phyloP scores from a whole-genome alignment of 2,797 vertebrate genomes.

The Danio kyathit region DNA sequence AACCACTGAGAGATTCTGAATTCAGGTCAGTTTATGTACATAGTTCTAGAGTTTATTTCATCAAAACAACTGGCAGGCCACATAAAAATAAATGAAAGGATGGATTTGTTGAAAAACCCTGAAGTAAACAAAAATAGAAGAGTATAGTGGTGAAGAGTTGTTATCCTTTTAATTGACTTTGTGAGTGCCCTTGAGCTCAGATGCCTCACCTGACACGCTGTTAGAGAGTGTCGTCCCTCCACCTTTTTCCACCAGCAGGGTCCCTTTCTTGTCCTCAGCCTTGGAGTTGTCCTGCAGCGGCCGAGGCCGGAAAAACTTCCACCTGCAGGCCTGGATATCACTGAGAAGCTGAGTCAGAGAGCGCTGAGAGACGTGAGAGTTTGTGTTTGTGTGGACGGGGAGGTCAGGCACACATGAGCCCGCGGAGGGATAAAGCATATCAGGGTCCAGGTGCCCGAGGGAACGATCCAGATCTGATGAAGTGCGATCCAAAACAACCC shows the following conservation, averaged over 20 bases:
- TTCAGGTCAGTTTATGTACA: background rate
- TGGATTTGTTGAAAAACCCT: background rate
- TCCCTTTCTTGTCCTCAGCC: constrained; percentile 82
- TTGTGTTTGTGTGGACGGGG: constrained; percentile 79
- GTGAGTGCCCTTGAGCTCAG: background rate
- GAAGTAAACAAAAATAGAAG: background rate
- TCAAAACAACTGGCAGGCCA: background rate
- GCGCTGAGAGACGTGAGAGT: constrained; percentile 69
- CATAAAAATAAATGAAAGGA: background rate
- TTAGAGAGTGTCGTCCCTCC: constrained; percentile 75
- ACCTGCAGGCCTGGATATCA: constrained; percentile 91
- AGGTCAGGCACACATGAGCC: constrained; percentile 81
- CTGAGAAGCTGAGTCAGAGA: constrained; percentile 88
- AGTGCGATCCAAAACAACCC: constrained; percentile 89
- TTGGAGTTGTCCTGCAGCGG: constrained; percentile 78
- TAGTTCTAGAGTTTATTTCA: background rate
- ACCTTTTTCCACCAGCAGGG: constrained; percentile 70
- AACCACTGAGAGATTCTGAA: background rate
- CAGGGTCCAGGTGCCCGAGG: constrained; percentile 86
- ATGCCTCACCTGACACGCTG: constrained; percentile 81
- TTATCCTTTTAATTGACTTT: background rate
- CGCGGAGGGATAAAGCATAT: constrained; percentile 80
- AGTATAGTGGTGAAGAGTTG: background rate
- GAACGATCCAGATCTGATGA: constrained; percentile 84
- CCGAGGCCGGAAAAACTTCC: constrained; percentile 90